Conservation (phyloP, 2,888 invertebrate species). For the Unio pictorum region DNA sequence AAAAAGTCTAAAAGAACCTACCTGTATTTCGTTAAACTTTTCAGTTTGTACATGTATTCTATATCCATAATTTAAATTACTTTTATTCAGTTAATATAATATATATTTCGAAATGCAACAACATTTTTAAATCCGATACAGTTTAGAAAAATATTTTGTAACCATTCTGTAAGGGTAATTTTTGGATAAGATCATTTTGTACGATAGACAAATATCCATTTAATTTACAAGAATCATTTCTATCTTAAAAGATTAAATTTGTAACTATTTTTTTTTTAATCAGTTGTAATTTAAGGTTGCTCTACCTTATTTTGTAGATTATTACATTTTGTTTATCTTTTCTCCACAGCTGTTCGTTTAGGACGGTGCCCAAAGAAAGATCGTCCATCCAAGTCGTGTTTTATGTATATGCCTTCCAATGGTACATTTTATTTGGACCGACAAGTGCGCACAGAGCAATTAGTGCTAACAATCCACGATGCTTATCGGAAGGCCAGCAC, state of each 20-base stretch:
- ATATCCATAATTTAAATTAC: too few relatives aligned
- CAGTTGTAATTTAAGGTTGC: not conserved
- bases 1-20: too few relatives aligned
- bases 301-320: not conserved
- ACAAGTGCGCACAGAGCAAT: conserved; percentile 62
- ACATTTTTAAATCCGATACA: too few relatives aligned
- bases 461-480: conserved; percentile 63
- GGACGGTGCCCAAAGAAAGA: conserved; percentile 66
- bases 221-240: too few relatives aligned
- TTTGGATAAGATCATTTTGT: too few relatives aligned
- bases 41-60: too few relatives aligned
- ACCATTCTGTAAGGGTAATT: too few relatives aligned
- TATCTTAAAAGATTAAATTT: not conserved
- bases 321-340: not conserved
- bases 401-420: conserved; percentile 61
- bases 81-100: too few relatives aligned
- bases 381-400: conserved; percentile 56
- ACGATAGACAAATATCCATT: too few relatives aligned
- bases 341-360: conserved; percentile 55
- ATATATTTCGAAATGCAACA: too few relatives aligned
- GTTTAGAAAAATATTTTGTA: too few relatives aligned
- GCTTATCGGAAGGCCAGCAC: conserved; percentile 53
- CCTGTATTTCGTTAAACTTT: too few relatives aligned
- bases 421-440: conserved; percentile 59
- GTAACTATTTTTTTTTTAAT: not conserved